These are phyloP conservation scores for Melangyna quadrimaculata DNA, from an alignment of 2,888 invertebrate genomes.

Conservation along the genomic window DNA sequence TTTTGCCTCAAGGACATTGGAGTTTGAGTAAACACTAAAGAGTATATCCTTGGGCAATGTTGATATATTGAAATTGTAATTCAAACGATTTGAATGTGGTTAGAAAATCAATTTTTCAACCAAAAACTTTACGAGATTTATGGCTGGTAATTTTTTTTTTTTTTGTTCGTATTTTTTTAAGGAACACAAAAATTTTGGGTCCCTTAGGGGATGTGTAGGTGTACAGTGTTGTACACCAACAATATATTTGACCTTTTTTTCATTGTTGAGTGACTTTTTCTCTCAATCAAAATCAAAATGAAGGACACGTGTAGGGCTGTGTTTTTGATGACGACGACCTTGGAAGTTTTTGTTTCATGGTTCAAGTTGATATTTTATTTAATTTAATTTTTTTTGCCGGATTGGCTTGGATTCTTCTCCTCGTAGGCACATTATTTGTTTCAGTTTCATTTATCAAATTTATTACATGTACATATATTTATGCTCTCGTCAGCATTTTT, in stretches of 20 bases:
- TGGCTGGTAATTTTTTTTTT: conserved; percentile 4
- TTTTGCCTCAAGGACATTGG: conserved; percentile 5
- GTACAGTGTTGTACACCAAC: no score
- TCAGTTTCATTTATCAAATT: conserved; percentile 24
- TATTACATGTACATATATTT: conserved; percentile 4
- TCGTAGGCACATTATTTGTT: background rate
- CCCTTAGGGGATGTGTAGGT: background rate
- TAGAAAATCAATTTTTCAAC: conserved; percentile 37
- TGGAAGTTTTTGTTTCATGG: background rate
- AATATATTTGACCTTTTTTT: conserved; percentile 25
- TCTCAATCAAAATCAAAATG: conserved; percentile 11
- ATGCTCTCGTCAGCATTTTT: conserved; percentile 11
- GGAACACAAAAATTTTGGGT: background rate
- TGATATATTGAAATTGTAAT: conserved; percentile 35
- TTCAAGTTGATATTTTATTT: background rate
- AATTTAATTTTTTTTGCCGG: background rate
- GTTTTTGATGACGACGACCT: conserved; percentile 1
- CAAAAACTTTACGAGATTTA: conserved; percentile 26
- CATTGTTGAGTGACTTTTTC: conserved; percentile 10
- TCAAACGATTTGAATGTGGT: conserved; percentile 38
- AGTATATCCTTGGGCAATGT: conserved; percentile 19
- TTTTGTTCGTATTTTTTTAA: background rate
- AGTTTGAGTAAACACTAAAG: background rate
- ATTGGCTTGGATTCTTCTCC: background rate
- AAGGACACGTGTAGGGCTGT: conserved; percentile 2